Conservation (phyloP, 2,888 invertebrate genomes). For the Spodoptera exigua region DNA sequence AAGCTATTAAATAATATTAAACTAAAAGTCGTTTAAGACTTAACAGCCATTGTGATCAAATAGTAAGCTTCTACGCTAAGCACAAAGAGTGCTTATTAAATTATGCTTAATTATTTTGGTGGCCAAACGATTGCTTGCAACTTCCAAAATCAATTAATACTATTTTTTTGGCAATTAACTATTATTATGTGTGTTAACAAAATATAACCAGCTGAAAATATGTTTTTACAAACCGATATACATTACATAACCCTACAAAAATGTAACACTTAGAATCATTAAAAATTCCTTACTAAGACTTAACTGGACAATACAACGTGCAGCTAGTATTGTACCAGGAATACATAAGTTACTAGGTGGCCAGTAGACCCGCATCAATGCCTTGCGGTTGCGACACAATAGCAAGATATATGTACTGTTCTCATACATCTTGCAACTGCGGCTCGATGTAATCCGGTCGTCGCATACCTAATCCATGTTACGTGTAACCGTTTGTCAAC, state of each 20-base stretch:
- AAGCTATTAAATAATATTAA: too few species aligned
- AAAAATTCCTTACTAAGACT: slow-evolving; percentile 15
- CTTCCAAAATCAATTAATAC: too few species aligned
- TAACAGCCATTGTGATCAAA: too few species aligned
- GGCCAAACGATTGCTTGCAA: too few species aligned
- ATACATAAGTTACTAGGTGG: slow-evolving; percentile 36
- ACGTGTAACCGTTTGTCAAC: slow-evolving; percentile 16
- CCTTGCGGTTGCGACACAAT: slow-evolving; percentile 41
- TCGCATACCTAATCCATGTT: slow-evolving; percentile 19
- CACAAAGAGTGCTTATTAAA: too few species aligned
- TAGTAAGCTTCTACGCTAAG: too few species aligned
- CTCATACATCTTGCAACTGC: slow-evolving; percentile 37
- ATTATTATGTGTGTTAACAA: too few species aligned
- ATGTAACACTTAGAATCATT: slow-evolving; percentile 7
- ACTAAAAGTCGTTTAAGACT: too few species aligned
- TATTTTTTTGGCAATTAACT: too few species aligned
- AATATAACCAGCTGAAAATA: too few species aligned
- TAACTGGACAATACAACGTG: slow-evolving; percentile 6
- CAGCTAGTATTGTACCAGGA: slow-evolving; percentile 25
- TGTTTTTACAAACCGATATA: too few species aligned
- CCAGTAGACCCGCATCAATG: slow-evolving; percentile 20
- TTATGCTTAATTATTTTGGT: too few species aligned
- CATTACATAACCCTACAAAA: neutral
- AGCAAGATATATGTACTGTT: slow-evolving; percentile 29
- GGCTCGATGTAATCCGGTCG: slow-evolving; percentile 33